Evolutionary conservation across 2,113 vertebrate genomes (phyloP).

Genomic region (Tachuris rubrigastra): DNA sequence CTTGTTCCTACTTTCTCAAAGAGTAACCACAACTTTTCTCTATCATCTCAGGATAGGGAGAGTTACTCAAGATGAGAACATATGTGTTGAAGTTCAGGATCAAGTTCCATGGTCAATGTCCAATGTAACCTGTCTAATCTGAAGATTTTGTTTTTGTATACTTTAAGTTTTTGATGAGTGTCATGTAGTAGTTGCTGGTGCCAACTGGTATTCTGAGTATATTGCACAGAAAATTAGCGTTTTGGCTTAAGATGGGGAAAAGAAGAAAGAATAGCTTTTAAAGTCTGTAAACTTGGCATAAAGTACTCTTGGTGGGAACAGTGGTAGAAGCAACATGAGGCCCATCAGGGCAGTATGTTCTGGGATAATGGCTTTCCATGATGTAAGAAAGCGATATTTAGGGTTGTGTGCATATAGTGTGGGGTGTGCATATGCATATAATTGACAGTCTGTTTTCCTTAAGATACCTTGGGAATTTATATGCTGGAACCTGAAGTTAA

Average conservation of each 20-base stretch:
- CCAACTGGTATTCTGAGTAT: background rate
- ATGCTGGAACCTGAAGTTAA: background rate
- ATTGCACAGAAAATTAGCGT: background rate
- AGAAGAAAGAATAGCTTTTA: background rate
- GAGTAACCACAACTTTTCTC: background rate
- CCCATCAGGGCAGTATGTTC: background rate
- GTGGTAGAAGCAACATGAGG: background rate
- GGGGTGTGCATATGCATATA: fast-evolving
- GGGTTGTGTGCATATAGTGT: background rate
- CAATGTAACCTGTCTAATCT: background rate
- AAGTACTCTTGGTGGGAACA: background rate
- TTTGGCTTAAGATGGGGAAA: background rate
- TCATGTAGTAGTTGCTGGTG: background rate
- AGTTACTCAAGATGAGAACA: background rate
- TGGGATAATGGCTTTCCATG: background rate
- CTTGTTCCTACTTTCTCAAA: background rate
- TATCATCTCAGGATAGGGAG: background rate
- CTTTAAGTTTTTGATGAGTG: background rate
- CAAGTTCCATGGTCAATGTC: background rate
- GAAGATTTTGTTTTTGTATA: background rate
- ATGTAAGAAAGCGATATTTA: background rate
- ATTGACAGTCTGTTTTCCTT: background rate
- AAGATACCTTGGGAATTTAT: background rate
- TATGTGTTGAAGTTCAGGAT: background rate
- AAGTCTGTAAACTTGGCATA: background rate